Percentiles rank a stretch among this genome's conserved stretches.
Conservation (phyloP, 2,113 vertebrate species). For the Entomyzon cyanotis region DNA sequence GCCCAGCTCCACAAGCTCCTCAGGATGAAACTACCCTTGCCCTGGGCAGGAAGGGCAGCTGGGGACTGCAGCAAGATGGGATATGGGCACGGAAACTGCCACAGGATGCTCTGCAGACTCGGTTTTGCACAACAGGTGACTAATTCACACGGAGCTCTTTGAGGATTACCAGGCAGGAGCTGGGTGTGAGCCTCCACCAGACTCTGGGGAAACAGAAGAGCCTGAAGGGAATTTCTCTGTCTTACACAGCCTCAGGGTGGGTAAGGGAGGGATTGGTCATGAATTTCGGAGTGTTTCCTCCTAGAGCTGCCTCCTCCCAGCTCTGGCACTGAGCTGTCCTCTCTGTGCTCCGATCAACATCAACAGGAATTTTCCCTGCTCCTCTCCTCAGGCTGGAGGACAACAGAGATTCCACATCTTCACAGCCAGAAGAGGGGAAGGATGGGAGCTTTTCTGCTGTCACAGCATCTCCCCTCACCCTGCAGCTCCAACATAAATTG, state of each 20-base stretch:
- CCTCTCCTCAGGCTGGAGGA: background rate
- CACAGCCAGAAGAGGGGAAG: background rate
- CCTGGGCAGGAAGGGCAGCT: background rate
- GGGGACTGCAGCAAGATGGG: rapidly evolving
- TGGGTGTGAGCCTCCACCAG: background rate
- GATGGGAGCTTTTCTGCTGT: background rate
- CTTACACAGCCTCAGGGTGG: background rate
- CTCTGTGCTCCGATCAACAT: background rate
- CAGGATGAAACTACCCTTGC: background rate
- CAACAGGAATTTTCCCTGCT: background rate
- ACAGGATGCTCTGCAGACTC: background rate
- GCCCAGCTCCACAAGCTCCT: background rate
- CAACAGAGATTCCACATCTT: background rate
- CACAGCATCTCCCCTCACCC: background rate
- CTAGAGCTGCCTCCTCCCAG: background rate
- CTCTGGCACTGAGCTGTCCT: background rate
- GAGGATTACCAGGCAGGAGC: background rate
- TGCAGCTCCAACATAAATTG: rapidly evolving
- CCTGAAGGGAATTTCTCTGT: background rate
- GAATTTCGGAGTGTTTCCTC: background rate
- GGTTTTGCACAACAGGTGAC: background rate
- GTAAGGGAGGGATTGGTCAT: background rate
- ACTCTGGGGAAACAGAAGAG: background rate
- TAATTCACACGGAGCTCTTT: background rate
- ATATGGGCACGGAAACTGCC: background rate